Base-by-base conservation (phyloP, 2,797 vertebrate genomes). In the Eulemur mongoz region DNA sequence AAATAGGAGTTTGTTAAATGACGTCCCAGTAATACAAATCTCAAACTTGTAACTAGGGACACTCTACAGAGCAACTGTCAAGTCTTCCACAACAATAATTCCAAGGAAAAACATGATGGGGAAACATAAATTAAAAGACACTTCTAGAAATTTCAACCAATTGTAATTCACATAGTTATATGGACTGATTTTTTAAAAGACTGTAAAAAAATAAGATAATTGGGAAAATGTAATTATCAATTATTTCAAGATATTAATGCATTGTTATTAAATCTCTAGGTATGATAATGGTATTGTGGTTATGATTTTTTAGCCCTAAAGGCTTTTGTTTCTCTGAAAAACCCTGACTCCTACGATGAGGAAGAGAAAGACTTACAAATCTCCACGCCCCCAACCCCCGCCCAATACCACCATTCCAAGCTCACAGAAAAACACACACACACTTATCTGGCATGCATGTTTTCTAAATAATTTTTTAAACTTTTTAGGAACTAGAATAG, bases 181-280 rank as follows among this genome's bases (percentile, higher is more conserved):
- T 20, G 3, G 27, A 52, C 8, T 22, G 17, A 54, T 40, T 72
- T 72, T 72, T 35, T 72, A 86, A 86, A 4, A 90, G 43, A 76
- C 7, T 52, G 12, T 38, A 54, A 54, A 93, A 85, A 85, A 70
- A 45, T n/a, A 45, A 92, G 18, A 40, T n/a, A 13, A 79, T 45
- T n/a, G 15, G 1, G 67, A 81, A 92, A 83, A 83, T 38, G 15
- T 45, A 30, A 70, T n/a, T 52, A 63, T 2, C 30, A 52, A 52
- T 38, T 69, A 40, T 63, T 75, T 75, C 32, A 59, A 73, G 48
- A 87, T 43, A 65, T 40, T 87, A 48, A 65, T 70, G 13, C 87
- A 87, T 35, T 22, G 54, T 45, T 89, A 79, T 90, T 30, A 90
- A 73, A 80, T 80, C 3, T 59, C 17, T 73, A 81, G 0, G 17